These are phyloP conservation scores for Machimus atricapillus DNA, from an alignment of 2,888 invertebrate species.

Conservation along the genomic window DNA sequence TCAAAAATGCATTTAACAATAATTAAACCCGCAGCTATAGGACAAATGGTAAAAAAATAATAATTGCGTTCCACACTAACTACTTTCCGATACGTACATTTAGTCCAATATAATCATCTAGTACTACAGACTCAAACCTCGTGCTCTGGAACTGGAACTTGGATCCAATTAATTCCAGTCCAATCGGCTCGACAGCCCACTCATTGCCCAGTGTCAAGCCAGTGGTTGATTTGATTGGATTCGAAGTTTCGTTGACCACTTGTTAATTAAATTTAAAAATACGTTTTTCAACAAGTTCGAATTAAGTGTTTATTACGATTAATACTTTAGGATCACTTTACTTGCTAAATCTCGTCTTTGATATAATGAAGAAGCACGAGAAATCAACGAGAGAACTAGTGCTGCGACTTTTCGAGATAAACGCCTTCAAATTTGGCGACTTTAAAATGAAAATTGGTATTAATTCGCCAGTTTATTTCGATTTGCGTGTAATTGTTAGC, in stretches of 20 bases:
- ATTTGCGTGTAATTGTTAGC: constrained; percentile 90
- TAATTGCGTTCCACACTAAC: not conserved
- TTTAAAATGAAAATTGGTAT: constrained; percentile 92
- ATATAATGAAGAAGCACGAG: constrained; percentile 55
- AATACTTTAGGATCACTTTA: not conserved
- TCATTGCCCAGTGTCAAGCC: not conserved
- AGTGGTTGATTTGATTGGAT: not conserved
- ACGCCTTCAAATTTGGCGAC: constrained; percentile 91
- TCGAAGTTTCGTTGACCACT: not conserved
- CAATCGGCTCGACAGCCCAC: not conserved
- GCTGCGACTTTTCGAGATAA: constrained; percentile 73
- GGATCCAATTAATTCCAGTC: too few relatives aligned
- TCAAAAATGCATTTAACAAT: too few relatives aligned
- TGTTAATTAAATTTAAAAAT: not conserved
- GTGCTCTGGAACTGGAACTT: too few relatives aligned
- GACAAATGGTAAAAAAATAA: too few relatives aligned
- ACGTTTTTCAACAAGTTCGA: not conserved
- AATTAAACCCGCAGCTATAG: too few relatives aligned
- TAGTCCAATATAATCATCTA: not conserved
- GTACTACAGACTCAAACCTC: not conserved
- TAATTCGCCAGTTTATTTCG: constrained; percentile 93
- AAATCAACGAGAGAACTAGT: constrained; percentile 69
- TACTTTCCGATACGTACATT: not conserved
- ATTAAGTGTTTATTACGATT: not conserved
- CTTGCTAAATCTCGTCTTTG: not conserved